Evolutionary conservation across 2,113 vertebrate genomes (phyloP).

Genomic region (Dendropsophus ebraccatus): DNA sequence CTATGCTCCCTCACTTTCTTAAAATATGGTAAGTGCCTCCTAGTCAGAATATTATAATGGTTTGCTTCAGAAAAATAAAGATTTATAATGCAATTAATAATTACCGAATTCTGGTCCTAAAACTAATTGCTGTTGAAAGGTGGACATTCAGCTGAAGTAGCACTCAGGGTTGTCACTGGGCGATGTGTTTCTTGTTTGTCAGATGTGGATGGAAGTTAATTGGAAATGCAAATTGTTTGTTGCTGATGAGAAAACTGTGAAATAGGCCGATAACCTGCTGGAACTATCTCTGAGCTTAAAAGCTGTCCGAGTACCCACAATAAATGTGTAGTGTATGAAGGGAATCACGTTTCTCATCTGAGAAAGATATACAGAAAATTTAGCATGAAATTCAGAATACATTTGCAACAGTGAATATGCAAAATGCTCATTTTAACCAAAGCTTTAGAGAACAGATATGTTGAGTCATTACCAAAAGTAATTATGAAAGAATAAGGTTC

Average conservation of each 20-base stretch:
- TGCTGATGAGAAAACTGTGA: background rate
- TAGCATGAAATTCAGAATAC: background rate
- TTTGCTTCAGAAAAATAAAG: too few species aligned
- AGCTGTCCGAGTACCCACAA: background rate
- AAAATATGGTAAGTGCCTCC: too few species aligned
- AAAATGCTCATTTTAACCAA: background rate
- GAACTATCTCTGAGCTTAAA: background rate
- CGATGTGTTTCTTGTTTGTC: background rate
- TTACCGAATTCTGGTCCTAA: too few species aligned
- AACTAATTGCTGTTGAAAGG: too few species aligned
- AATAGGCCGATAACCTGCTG: background rate
- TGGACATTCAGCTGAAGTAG: background rate
- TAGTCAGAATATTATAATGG: too few species aligned
- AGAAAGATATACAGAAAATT: background rate
- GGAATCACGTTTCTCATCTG: conserved; percentile 26
- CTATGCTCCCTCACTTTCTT: too few species aligned
- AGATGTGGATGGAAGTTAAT: background rate
- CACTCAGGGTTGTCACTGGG: background rate
- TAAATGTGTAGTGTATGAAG: background rate
- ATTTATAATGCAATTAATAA: too few species aligned
- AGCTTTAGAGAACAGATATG: background rate
- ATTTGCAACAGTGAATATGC: background rate
- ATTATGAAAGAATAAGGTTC: background rate
- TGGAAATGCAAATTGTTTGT: background rate
- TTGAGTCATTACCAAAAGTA: conserved; percentile 13